Evolutionary conservation across 2,888 invertebrate species (phyloP).

Genomic region (Ormyrus pomaceus): DNA sequence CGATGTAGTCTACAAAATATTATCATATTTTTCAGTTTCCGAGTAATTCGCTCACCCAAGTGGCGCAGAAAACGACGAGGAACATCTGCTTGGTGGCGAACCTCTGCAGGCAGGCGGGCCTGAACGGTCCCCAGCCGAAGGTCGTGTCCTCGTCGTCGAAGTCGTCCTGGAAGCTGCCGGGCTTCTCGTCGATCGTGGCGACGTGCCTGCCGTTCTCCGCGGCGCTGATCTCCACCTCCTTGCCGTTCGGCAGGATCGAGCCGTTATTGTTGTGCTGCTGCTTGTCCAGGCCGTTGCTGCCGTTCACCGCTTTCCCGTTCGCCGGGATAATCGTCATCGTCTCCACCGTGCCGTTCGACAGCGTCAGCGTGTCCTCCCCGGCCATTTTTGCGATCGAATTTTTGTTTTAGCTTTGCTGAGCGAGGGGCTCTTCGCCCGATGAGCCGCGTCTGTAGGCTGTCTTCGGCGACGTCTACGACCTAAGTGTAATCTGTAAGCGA

Average conservation of each 20-base stretch:
- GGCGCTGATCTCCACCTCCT: conserved; percentile 65
- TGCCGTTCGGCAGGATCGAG: conserved; percentile 67
- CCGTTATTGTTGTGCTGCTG: conserved; percentile 69
- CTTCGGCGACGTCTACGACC: background rate
- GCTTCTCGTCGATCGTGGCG: conserved; percentile 64
- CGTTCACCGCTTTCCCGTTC: conserved; percentile 67
- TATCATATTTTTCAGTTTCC: too few species aligned
- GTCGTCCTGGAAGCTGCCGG: conserved; percentile 65
- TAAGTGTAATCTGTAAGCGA: conserved; percentile 8
- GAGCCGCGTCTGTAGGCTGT: too few species aligned
- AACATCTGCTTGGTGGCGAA: conserved; percentile 93
- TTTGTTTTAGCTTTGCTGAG: background rate
- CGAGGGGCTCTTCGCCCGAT: background rate
- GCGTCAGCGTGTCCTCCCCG: conserved; percentile 69
- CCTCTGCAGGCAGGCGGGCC: conserved; percentile 85
- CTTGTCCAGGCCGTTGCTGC: conserved; percentile 65
- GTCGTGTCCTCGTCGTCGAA: conserved; percentile 77
- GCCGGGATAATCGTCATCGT: conserved; percentile 70
- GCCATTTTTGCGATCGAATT: conserved; percentile 64
- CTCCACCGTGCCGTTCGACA: conserved; percentile 68
- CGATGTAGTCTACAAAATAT: too few species aligned
- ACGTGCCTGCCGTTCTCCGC: conserved; percentile 69
- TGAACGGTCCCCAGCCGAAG: conserved; percentile 89
- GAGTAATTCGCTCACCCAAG: conserved; percentile 80
- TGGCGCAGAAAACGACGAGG: conserved; percentile 90